These are phyloP conservation scores for Dromaius novaehollandiae DNA, from an alignment of 2,113 vertebrate species.

Conservation along the genomic window DNA sequence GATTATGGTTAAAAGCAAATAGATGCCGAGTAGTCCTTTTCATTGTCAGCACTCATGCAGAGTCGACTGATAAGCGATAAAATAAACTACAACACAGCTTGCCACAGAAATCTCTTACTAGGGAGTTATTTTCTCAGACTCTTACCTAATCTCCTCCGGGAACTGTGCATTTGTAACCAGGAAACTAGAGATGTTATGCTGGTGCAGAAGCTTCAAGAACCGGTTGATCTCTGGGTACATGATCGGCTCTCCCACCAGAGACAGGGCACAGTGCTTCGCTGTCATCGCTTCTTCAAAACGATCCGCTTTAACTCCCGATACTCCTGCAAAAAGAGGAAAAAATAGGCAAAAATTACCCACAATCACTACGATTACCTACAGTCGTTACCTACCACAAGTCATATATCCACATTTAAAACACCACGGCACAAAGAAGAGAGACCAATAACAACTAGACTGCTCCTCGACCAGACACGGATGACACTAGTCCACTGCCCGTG, in stretches of 20 bases:
- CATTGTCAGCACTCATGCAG: fast-evolving
- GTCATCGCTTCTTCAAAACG: slow-evolving; percentile 86
- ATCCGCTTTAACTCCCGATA: slow-evolving; percentile 85
- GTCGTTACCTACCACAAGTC: background rate
- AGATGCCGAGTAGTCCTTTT: background rate
- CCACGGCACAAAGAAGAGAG: background rate
- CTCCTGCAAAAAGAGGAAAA: slow-evolving; percentile 72
- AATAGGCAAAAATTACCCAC: background rate
- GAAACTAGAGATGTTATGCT: slow-evolving; percentile 88
- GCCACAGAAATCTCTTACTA: background rate
- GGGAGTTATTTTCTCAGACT: background rate
- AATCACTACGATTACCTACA: background rate
- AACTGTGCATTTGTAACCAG: slow-evolving; percentile 97
- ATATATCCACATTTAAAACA: fast-evolving
- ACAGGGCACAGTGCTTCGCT: slow-evolving; percentile 90
- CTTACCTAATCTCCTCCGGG: slow-evolving; percentile 91
- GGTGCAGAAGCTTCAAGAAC: slow-evolving; percentile 88
- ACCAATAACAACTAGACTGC: background rate
- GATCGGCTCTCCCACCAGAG: slow-evolving; percentile 95
- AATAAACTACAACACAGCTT: background rate
- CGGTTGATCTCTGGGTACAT: slow-evolving; percentile 95
- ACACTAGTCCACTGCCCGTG: background rate
- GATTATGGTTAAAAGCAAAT: background rate
- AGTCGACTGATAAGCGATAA: background rate
- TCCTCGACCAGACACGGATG: background rate